A percentile compares a stretch with the other conserved stretches of the same genome.
phyloP scores from a whole-genome alignment of 35 echinoderm and acorn worm genomes.

The Ptychodera flava region DNA sequence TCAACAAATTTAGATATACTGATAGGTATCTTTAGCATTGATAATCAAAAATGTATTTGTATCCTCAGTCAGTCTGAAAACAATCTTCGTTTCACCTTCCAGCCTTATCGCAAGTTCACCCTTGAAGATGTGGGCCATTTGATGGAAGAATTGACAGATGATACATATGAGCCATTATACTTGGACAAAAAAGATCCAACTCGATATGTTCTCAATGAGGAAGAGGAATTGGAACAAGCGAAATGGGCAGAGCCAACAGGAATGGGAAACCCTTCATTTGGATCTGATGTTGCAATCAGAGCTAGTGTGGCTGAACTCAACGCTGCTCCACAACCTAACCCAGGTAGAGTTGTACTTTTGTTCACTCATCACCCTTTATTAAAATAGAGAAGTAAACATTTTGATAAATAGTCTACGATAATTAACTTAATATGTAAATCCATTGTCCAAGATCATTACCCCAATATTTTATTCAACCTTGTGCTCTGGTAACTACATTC shows the following conservation, averaged over 20 bases:
- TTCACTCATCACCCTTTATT: background rate
- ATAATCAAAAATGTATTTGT: no score
- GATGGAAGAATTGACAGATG: conserved; percentile 68
- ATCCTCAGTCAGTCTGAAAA: no score
- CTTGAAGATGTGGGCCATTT: conserved; percentile 70
- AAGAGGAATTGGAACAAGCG: background rate
- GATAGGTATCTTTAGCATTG: no score
- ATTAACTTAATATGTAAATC: background rate
- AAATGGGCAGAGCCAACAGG: background rate
- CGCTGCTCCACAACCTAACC: background rate
- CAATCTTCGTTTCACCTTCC: no score
- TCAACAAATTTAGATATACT: no score
- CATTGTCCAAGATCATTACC: background rate
- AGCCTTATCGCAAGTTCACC: conserved; percentile 54
- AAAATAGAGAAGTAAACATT: background rate
- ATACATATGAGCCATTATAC: conserved; percentile 79
- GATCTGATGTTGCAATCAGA: background rate
- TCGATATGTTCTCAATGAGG: conserved; percentile 10
- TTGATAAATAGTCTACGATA: background rate
- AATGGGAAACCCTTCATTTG: background rate
- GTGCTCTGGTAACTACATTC: no score
- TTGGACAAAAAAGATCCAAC: conserved; percentile 24
- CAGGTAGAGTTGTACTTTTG: background rate
- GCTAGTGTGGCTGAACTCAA: background rate
- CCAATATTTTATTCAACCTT: background rate